Percentiles rank a stretch among this genome's conserved stretches.
phyloP scores from a whole-genome alignment of 2,113 vertebrate species.

The Rhineura floridana region DNA sequence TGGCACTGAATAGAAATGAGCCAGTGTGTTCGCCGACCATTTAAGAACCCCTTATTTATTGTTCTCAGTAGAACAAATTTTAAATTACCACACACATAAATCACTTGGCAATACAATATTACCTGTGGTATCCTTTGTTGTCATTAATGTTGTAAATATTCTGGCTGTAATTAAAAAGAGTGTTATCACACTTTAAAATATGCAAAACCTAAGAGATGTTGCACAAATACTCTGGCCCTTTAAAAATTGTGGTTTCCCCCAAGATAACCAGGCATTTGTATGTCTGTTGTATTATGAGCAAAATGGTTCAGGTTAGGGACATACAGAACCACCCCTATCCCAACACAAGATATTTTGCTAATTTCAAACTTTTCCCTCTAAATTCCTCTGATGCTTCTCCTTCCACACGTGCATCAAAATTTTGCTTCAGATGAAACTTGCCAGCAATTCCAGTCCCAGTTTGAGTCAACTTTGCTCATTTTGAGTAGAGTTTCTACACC shows the following conservation, averaged over 20 bases:
- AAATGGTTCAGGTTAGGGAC: background rate
- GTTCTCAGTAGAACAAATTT: background rate
- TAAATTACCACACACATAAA: background rate
- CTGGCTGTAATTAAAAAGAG: constrained; percentile 81
- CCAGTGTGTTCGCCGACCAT: background rate
- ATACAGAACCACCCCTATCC: background rate
- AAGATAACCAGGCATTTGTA: background rate
- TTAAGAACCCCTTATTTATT: background rate
- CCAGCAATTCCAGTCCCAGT: background rate
- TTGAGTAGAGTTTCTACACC: background rate
- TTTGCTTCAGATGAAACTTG: background rate
- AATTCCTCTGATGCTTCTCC: background rate
- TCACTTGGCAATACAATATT: background rate
- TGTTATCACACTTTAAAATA: constrained; percentile 31
- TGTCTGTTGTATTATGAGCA: background rate
- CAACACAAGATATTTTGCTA: background rate
- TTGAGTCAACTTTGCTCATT: background rate
- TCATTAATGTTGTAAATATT: constrained; percentile 90
- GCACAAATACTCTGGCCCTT: background rate
- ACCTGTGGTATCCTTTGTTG: constrained; percentile 88
- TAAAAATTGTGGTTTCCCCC: background rate
- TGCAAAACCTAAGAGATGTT: background rate
- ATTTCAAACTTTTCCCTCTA: background rate
- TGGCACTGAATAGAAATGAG: background rate
- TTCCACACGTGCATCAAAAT: background rate